phyloP scores from a whole-genome alignment of 2,113 vertebrate genomes.

The Coreoperca whiteheadi region DNA sequence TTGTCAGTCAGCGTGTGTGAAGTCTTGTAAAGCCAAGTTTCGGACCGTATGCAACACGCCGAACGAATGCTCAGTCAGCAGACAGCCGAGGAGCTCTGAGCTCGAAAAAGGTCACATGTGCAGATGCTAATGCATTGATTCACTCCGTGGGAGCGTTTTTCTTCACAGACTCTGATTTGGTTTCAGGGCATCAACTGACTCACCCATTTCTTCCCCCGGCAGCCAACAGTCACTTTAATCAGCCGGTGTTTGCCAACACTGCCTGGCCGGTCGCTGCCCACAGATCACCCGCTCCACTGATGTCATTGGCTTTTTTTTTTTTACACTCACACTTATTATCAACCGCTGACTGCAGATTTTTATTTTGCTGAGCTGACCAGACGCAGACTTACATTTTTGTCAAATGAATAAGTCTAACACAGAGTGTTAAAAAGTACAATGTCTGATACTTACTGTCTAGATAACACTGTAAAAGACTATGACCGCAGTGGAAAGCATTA shows the following conservation, averaged over 20 bases:
- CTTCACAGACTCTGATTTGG: background rate
- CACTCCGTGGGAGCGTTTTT: background rate
- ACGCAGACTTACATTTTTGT: no score
- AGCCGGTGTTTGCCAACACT: background rate
- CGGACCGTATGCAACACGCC: background rate
- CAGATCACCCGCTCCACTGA: conserved; percentile 9
- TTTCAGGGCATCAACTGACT: conserved; percentile 11
- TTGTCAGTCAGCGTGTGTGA: no score
- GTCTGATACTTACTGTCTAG: background rate
- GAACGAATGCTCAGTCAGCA: conserved; percentile 8
- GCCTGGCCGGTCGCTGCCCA: background rate
- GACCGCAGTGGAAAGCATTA: no score
- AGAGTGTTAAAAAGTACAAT: background rate
- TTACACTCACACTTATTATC: background rate
- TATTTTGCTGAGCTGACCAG: background rate
- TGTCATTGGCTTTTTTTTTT: background rate
- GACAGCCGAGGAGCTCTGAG: background rate
- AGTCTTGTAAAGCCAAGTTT: background rate
- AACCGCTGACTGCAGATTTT: conserved; percentile 14
- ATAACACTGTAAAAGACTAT: background rate
- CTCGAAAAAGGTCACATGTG: conserved; percentile 10
- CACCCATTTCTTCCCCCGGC: background rate
- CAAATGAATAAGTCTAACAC: background rate
- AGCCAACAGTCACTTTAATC: conserved; percentile 19
- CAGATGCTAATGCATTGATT: conserved; percentile 25